A percentile compares a stretch with the other conserved stretches of the same genome.
Conservation (phyloP, 2,113 vertebrate species). For the Gulo gulo region DNA sequence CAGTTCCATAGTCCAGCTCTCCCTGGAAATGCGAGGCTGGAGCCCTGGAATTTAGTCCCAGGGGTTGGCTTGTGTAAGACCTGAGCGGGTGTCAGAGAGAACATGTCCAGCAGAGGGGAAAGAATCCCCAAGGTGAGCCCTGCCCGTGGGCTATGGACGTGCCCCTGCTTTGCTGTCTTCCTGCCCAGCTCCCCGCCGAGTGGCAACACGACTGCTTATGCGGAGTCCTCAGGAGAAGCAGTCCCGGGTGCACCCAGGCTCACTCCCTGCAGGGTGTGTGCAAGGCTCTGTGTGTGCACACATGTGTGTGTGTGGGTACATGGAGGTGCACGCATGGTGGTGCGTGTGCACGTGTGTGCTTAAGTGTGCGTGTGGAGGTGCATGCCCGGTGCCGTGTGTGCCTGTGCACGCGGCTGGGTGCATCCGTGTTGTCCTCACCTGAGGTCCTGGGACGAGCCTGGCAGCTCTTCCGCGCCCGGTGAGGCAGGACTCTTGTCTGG, state of each 20-base stretch:
- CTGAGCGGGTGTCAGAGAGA: not conserved
- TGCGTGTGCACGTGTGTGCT: too few relatives aligned
- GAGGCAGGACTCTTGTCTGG: not conserved
- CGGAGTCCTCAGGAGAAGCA: not conserved
- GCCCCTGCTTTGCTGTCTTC: too few relatives aligned
- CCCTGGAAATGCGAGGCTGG: not conserved
- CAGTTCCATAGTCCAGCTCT: fast-evolving
- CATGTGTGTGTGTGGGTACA: too few relatives aligned
- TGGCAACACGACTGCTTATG: not conserved
- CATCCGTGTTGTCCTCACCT: not conserved
- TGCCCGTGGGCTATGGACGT: fast-evolving
- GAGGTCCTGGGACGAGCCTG: not conserved
- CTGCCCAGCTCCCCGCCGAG: too few relatives aligned
- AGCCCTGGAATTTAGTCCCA: not conserved
- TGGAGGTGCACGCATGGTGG: too few relatives aligned
- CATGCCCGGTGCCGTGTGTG: too few relatives aligned
- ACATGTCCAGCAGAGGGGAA: fast-evolving
- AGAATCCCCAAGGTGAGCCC: not conserved
- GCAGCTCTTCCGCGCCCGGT: fast-evolving
- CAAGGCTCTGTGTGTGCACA: not conserved
- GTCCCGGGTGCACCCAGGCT: not conserved
- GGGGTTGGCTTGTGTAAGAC: not conserved
- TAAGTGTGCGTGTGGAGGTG: too few relatives aligned
- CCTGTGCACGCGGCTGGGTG: too few relatives aligned
- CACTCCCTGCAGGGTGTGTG: not conserved